A percentile compares a stretch with the other conserved stretches of the same genome.
Evolutionary conservation across 2,113 vertebrate species (phyloP).

Genomic region (Chionomys nivalis): DNA sequence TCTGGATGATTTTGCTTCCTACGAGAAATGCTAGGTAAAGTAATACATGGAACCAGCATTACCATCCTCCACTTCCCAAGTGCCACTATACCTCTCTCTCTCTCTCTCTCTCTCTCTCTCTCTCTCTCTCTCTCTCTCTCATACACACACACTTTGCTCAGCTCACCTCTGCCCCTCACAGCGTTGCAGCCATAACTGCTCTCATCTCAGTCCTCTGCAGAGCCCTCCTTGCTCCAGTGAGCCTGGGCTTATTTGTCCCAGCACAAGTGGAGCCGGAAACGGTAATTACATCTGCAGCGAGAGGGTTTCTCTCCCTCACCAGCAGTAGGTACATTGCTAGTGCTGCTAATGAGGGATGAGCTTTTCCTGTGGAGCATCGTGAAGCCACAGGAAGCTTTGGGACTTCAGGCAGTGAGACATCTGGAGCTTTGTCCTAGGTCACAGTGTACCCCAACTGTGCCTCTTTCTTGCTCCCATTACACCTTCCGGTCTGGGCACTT

Average conservation of each 20-base stretch:
- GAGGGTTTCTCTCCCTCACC: conserved; percentile 25
- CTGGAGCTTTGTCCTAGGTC: neutral
- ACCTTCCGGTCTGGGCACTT: neutral
- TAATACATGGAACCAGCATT: neutral
- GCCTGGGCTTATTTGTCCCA: conserved; percentile 24
- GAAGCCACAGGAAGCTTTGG: neutral
- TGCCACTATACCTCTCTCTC: neutral
- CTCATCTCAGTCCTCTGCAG: neutral
- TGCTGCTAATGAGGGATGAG: neutral
- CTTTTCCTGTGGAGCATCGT: neutral
- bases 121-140: neutral
- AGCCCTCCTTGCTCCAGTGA: neutral
- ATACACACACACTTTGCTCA: neutral
- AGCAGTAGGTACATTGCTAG: neutral
- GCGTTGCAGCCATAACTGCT: neutral
- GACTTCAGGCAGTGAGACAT: neutral
- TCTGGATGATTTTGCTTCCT: conserved; percentile 67
- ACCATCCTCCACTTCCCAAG: neutral
- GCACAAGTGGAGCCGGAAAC: neutral
- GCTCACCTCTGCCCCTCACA: neutral
- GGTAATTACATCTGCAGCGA: conserved; percentile 60
- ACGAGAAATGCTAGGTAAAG: conserved; percentile 47
- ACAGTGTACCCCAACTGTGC: too few species aligned
- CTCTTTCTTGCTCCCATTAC: neutral
- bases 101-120: neutral